These are phyloP conservation scores for Pseudomyrmex concolor DNA, from an alignment of 1,140 invertebrate species.

Conservation along the genomic window DNA sequence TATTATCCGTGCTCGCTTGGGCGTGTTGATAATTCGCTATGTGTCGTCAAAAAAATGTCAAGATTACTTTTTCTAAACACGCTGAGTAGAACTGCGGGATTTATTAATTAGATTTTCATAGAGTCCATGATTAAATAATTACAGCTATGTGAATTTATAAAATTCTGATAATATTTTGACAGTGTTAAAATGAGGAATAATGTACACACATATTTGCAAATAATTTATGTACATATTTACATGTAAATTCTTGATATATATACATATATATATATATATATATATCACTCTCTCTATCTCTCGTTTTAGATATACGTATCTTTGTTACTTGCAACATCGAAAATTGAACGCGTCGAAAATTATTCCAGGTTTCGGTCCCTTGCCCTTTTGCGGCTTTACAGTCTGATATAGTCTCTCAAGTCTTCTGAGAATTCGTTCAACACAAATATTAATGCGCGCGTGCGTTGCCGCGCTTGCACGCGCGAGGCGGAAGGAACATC, in stretches of 20 bases:
- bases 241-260: background rate
- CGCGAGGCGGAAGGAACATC: slow-evolving; percentile 45
- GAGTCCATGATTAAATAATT: no score
- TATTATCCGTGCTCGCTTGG: background rate
- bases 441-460: slow-evolving; percentile 50
- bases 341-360: slow-evolving; percentile 26
- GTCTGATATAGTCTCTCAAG: background rate
- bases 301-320: background rate
- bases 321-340: background rate
- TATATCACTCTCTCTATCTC: background rate
- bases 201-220: no score
- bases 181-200: no score
- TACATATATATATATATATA: background rate
- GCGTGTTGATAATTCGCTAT: slow-evolving; percentile 24
- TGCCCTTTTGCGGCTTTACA: slow-evolving; percentile 28
- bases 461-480: slow-evolving; percentile 10
- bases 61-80: slow-evolving; percentile 4
- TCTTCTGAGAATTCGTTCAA: slow-evolving; percentile 55
- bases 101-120: no score
- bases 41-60: slow-evolving; percentile 4
- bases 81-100: background rate
- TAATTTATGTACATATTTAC: background rate
- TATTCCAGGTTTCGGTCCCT: slow-evolving; percentile 3
- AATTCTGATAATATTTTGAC: no score
- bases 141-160: no score